Conservation (phyloP, 2,113 vertebrate genomes). For the Dasyprocta punctata region DNA sequence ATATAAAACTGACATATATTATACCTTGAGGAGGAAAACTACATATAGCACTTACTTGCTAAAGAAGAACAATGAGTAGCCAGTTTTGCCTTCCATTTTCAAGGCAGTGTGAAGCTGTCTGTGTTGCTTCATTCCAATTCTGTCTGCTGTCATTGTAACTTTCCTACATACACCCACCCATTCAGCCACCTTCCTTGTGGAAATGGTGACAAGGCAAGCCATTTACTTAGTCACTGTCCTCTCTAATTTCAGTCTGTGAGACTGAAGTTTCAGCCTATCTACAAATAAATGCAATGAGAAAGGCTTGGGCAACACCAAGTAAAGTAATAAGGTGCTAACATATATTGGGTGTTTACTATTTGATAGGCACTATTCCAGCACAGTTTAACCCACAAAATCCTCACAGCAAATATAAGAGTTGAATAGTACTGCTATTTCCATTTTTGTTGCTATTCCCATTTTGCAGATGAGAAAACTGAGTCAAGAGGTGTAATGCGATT, state of each 20-base stretch:
- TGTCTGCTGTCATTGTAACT: not conserved
- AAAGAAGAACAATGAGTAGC: not conserved
- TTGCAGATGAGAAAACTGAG: not conserved
- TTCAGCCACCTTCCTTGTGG: not conserved
- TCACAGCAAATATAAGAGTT: not conserved
- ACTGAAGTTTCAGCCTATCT: not conserved
- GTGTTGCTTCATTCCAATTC: not conserved
- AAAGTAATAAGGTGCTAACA: not conserved
- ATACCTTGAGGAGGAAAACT: not conserved
- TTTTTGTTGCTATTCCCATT: not conserved
- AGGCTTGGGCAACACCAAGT: not conserved
- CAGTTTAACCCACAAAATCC: not conserved
- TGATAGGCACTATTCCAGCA: not conserved
- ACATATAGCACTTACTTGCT: not conserved
- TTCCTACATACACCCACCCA: not conserved
- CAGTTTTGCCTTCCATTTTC: not conserved
- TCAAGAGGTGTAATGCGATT: not conserved
- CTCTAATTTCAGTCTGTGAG: not conserved
- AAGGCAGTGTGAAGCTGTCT: not conserved
- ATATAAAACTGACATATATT: not conserved
- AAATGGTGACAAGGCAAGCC: not conserved
- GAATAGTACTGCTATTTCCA: not conserved
- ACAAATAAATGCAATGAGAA: not conserved
- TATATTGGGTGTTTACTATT: not conserved
- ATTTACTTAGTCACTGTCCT: not conserved